Base-by-base conservation (phyloP, 2,113 vertebrate genomes). In the Proterorhinus semilunaris region DNA sequence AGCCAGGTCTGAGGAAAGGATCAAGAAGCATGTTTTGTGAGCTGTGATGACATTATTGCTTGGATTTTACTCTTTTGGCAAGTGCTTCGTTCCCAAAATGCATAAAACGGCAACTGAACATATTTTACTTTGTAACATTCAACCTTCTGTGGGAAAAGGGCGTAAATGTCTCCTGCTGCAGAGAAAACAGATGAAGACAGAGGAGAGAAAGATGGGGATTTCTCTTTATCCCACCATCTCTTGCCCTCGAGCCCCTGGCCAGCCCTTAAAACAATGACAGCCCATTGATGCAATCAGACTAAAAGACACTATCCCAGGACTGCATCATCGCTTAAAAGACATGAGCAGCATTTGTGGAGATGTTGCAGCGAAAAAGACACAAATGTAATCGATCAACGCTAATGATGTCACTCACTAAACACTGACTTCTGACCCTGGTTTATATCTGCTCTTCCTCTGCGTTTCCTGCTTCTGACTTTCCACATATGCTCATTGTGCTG, bases 191-290 rank as follows among this genome's bases (percentile, higher is more conserved):
- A 80, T 59, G 36, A 66, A 67, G 82, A 86, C 74, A 68, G 64
- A 69, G 78, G 69, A 78, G 66, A 54, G 71, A 71, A 75, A 16
- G 66, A 65, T 10, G 78, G 76, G 71, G 64, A 71, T 65, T 85
- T 75, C 69, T 62, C 68, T 66, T 64, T 67, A 27, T 66, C 52
- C 65, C n/a, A 36, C 54, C 36, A 16, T 85, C 80, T 86, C 65
- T 83, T 69, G 75, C 74, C 84, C 80, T 57, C 47, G 72, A 80
- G 82, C 67, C 68, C 27, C 67, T 5, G 76, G 68, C 13, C 55
- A 70, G 59, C 47, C 48, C 65, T 67, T 79, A 65, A 83, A 87
- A 89, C 87, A 92, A 90, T 85, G 67, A 72, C 78, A 47, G 74
- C 51, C 78, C 87, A 72, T 87, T 89, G 78, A 87, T 74, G 47